A percentile compares a stretch with the other conserved stretches of the same genome.
phyloP scores from a whole-genome alignment of 1,140 invertebrate species.

The Temnothorax longispinosus region DNA sequence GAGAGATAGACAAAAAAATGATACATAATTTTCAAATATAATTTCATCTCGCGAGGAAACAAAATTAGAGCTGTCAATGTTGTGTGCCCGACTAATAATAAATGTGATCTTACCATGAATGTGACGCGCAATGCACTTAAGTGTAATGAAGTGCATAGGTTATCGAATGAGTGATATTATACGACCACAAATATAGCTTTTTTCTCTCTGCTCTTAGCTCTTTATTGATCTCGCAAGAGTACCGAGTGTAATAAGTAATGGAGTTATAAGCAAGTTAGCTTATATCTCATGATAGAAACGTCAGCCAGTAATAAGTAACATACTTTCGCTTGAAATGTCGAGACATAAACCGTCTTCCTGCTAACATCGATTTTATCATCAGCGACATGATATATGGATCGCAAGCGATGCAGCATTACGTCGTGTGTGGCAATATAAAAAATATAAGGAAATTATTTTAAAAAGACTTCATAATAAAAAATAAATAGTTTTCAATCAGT shows the following conservation, averaged over 20 bases:
- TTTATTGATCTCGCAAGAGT: constrained; percentile 35
- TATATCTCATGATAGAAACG: constrained; percentile 24
- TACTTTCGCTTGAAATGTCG: constrained; percentile 24
- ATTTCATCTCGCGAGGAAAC: constrained; percentile 48
- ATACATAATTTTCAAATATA: neutral
- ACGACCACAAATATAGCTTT: neutral
- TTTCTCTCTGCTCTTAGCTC: constrained; percentile 29
- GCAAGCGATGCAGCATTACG: neutral
- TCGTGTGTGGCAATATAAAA: neutral
- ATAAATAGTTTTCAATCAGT: neutral
- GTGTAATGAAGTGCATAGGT: constrained; percentile 24
- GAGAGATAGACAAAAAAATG: neutral
- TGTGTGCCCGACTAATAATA: constrained; percentile 1
- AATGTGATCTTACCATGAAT: constrained; percentile 10
- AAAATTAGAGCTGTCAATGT: constrained; percentile 44
- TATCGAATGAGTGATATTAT: neutral
- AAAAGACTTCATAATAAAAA: neutral
- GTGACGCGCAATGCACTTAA: constrained; percentile 5
- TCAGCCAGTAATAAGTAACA: constrained; percentile 29
- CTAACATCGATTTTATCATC: constrained; percentile 13
- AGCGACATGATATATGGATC: neutral
- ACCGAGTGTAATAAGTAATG: constrained; percentile 37
- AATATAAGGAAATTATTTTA: neutral
- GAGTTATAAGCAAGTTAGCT: constrained; percentile 35
- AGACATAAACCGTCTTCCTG: constrained; percentile 3